Base-by-base conservation (phyloP, 64 coral and sea anemone genomes). In the Stichodactyla helianthus region DNA sequence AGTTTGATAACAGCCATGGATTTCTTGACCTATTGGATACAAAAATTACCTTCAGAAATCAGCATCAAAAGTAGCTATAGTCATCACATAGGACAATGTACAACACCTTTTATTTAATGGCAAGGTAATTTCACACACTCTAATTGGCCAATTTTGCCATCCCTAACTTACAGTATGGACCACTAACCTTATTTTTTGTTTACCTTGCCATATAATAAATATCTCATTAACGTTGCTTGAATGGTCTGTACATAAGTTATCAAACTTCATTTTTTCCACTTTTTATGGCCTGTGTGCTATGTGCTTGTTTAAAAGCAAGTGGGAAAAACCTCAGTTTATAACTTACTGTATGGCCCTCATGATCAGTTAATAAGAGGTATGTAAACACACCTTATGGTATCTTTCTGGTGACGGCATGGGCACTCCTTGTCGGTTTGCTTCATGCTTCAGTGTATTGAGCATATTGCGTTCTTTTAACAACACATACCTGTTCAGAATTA, bases 391-490 rank as follows among this genome's bases (percentile, higher is more conserved):
- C 95, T 98, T 98, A 20, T 98, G 89, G 13, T 87, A 92, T 88
- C 95, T 94, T 82, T 91, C 90, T 23, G 95, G 95, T 77, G 95
- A 98, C 0, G 93, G 92, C 95, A 98, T 98, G 4, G 90, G 91
- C 50, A 94, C 65, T 23, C 93, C 93, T 54, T 89, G 92, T 87
- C 95, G 90, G 28, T 91, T 92, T n/a, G 92, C 90, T 55, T 98
- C 95, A 20, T 94, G 92, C 31, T 85, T 63, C 56, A 98, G 19
- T 82, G 95, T 98, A 17, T 89, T 82, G 20, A 98, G 81, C 95
- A 98, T 94, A 77, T 98, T 98, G 9, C 95, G 82, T 78, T 98
- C 95, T 70, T 98, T 98, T 27, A 98, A 86, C 54, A 98, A 71
- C 25, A 94, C 89, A 77, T 88, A 98, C 95, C 95, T 98, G 35